Percentiles rank a stretch among this genome's conserved stretches.
These are phyloP conservation scores for Cetoscarus ocellatus DNA, from an alignment of 2,797 vertebrate genomes.

Conservation along the genomic window DNA sequence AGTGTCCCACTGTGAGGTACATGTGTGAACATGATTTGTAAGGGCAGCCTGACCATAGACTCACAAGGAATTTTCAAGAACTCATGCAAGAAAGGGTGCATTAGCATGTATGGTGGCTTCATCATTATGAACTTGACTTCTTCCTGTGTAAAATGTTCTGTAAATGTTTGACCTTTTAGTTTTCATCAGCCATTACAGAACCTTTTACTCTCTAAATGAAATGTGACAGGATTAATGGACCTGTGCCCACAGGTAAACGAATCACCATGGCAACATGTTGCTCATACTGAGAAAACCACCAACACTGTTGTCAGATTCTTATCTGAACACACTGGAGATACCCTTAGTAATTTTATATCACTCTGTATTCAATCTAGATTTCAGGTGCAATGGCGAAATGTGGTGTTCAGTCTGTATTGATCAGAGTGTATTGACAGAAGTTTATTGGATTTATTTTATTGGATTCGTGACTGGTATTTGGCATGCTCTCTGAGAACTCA, in stretches of 20 bases:
- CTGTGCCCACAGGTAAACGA: constrained; percentile 21
- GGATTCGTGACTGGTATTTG: constrained; percentile 10
- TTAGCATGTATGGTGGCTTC: neutral
- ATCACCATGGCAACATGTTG: constrained; percentile 22
- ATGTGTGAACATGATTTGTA: too few relatives aligned
- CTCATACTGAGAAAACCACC: neutral
- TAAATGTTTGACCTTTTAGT: constrained; percentile 46
- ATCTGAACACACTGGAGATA: neutral
- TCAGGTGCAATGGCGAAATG: constrained; percentile 11
- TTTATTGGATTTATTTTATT: constrained; percentile 8
- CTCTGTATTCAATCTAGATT: constrained; percentile 9
- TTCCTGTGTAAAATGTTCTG: constrained; percentile 9
- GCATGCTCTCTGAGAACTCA: neutral
- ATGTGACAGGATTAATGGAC: constrained; percentile 41
- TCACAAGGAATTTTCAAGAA: too few relatives aligned
- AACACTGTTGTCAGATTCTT: neutral
- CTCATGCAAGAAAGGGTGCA: too few relatives aligned
- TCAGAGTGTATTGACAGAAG: constrained; percentile 2
- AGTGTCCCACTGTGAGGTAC: too few relatives aligned
- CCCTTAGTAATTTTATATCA: neutral
- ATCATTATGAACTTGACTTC: neutral
- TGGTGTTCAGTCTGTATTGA: constrained; percentile 11
- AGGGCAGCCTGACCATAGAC: too few relatives aligned
- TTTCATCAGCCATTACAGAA: constrained; percentile 27
- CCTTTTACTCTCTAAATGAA: constrained; percentile 31